Conservation (phyloP, 2,888 invertebrate species). For the Phrixothrix hirtus region DNA sequence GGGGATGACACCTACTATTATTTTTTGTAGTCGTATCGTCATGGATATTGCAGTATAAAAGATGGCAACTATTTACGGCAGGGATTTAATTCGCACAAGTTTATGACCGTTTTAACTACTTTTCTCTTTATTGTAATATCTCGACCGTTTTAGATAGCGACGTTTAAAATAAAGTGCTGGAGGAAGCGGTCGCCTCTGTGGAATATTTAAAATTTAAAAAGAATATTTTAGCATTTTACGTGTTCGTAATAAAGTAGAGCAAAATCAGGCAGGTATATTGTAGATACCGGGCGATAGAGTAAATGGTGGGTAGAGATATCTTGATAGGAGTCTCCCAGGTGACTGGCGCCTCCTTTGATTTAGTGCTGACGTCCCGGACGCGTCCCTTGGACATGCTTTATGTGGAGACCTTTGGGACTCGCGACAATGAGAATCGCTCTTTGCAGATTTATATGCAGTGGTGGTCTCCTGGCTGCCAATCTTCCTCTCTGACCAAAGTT, state of each 20-base stretch:
- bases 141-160: constrained; percentile 23
- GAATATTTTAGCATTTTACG: constrained; percentile 4
- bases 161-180: no score
- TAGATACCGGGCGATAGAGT: constrained; percentile 39
- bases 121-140: constrained; percentile 25
- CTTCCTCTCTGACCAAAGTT: constrained; percentile 38
- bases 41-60: constrained; percentile 48
- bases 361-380: constrained; percentile 52
- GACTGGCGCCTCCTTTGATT: constrained; percentile 57
- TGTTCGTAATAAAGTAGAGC: constrained; percentile 24
- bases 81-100: constrained; percentile 47
- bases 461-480: constrained; percentile 55
- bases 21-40: constrained; percentile 44
- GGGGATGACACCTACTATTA: constrained; percentile 46
- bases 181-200: no score
- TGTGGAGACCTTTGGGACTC: constrained; percentile 48
- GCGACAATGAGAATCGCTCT: constrained; percentile 53
- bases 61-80: constrained; percentile 45
- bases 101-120: constrained; percentile 44
- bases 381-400: constrained; percentile 50
- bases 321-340: constrained; percentile 51
- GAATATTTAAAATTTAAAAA: neutral
- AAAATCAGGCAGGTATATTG: constrained; percentile 38
- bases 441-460: constrained; percentile 52
- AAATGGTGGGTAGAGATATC: constrained; percentile 41